phyloP scores from a whole-genome alignment of 2,797 vertebrate species.

The Garrulus glandarius region DNA sequence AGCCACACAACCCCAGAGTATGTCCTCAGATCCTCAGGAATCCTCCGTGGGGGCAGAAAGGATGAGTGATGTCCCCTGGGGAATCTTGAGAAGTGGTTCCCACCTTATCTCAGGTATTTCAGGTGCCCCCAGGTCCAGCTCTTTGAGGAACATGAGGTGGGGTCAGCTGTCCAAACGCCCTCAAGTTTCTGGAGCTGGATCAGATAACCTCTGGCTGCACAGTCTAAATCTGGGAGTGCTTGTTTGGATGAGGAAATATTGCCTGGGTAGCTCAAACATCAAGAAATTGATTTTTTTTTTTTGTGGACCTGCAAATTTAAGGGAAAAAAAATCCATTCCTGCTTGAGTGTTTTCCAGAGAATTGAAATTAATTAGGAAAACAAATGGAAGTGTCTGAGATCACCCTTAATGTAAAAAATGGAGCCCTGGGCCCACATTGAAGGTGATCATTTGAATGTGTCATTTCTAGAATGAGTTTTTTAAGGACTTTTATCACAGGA shows the following conservation, averaged over 20 bases:
- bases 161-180: neutral
- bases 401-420: neutral
- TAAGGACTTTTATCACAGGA: neutral
- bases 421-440: neutral
- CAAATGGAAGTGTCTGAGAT: neutral
- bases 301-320: neutral
- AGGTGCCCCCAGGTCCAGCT: neutral
- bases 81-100: neutral
- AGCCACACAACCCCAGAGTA: neutral
- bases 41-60: neutral
- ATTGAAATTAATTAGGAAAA: neutral
- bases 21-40: neutral
- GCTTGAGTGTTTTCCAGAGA: neutral
- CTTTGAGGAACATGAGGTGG: neutral
- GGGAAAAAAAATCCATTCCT: fast-evolving
- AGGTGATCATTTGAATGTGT: neutral
- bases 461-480: fast-evolving
- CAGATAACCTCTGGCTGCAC: neutral
- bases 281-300: neutral
- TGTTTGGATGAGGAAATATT: neutral
- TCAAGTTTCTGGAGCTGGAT: neutral
- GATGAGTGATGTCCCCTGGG: neutral
- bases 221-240: neutral
- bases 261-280: neutral
- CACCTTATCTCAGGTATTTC: neutral